phyloP scores from a whole-genome alignment of 2,888 invertebrate genomes.

The Leptura quadrifasciata region DNA sequence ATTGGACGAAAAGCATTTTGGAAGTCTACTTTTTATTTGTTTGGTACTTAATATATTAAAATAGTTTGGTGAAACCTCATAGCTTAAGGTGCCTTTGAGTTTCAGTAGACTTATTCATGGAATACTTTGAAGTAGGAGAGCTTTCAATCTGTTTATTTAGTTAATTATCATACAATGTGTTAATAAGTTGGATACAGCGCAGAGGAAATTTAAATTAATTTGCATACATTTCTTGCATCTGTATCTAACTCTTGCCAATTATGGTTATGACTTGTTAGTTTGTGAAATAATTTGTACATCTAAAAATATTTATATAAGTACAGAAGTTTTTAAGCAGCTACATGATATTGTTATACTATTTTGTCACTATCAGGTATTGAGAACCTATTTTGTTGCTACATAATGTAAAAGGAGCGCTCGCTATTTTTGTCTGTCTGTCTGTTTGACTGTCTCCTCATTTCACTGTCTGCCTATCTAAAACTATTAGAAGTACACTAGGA shows the following conservation, averaged over 20 bases:
- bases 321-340: too few species aligned
- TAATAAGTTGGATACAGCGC: not conserved
- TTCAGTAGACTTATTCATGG: not conserved
- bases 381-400: too few species aligned
- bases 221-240: not conserved
- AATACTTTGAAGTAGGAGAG: not conserved
- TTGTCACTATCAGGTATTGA: too few species aligned
- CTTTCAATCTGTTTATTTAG: not conserved
- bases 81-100: not conserved
- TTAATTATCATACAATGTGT: not conserved
- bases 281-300: not conserved
- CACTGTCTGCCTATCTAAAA: too few species aligned
- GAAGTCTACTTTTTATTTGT: too few species aligned
- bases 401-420: too few species aligned
- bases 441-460: too few species aligned
- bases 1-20: too few species aligned
- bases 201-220: not conserved
- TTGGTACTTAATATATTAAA: not conserved
- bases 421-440: too few species aligned
- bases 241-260: not conserved
- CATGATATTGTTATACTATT: too few species aligned
- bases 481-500: too few species aligned
- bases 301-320: too few species aligned
- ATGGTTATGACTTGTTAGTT: not conserved
- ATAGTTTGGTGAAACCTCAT: not conserved